A percentile compares a stretch with the other conserved stretches of the same genome.
Evolutionary conservation across 2,797 vertebrate genomes (phyloP).

Genomic region (Bufotes viridis): DNA sequence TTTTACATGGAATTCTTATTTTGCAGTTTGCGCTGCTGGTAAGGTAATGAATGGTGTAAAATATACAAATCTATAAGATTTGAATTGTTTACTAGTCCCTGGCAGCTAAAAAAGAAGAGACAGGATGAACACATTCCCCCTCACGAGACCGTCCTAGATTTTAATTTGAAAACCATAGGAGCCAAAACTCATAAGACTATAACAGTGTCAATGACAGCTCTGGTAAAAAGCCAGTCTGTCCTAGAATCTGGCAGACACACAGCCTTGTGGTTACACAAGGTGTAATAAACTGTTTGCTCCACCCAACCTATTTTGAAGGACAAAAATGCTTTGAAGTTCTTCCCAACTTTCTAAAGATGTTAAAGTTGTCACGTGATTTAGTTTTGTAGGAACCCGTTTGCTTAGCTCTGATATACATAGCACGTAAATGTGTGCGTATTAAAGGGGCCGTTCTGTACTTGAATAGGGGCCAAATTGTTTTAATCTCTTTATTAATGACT

Average conservation of each 20-base stretch:
- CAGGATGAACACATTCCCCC: neutral
- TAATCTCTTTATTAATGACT: too few species aligned
- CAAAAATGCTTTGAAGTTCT: conserved; percentile 35
- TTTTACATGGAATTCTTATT: neutral
- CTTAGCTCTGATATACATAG: neutral
- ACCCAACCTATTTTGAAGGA: conserved; percentile 26
- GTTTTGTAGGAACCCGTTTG: conserved; percentile 21
- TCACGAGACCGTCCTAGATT: neutral
- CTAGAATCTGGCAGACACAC: conserved; percentile 16
- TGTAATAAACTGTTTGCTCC: conserved; percentile 26
- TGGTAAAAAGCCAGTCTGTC: conserved; percentile 14
- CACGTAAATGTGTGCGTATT: neutral
- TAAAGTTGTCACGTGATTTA: neutral
- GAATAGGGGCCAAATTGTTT: neutral
- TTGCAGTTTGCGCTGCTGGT: neutral
- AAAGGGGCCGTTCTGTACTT: neutral
- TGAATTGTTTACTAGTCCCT: neutral
- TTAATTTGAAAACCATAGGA: neutral
- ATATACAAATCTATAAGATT: neutral
- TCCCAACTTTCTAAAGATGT: conserved; percentile 22
- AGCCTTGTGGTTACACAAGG: conserved; percentile 38
- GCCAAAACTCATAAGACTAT: neutral
- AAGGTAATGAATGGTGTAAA: neutral
- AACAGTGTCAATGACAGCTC: conserved; percentile 29
- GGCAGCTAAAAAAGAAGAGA: neutral